Percentiles rank a stretch among this genome's conserved stretches.
phyloP scores from a whole-genome alignment of 2,113 vertebrate species.

The Nibea coibor region DNA sequence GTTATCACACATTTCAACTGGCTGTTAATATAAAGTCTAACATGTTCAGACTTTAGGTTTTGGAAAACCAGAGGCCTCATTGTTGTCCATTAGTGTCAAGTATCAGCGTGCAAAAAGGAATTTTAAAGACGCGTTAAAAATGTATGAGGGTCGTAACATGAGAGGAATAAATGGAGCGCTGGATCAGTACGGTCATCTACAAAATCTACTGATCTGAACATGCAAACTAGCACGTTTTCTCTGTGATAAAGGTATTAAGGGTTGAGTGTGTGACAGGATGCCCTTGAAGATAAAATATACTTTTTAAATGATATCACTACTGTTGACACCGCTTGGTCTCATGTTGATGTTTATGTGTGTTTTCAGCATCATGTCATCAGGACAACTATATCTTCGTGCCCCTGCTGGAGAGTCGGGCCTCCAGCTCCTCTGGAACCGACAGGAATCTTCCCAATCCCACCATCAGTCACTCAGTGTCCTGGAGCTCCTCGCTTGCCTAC shows the following conservation, averaged over 20 bases:
- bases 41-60: conserved; percentile 8
- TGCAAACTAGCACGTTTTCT: not conserved
- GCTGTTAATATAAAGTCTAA: not conserved
- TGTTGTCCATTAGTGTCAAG: conserved; percentile 65
- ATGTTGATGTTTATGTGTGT: not conserved
- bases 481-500: conserved; percentile 62
- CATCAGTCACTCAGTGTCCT: conserved; percentile 69
- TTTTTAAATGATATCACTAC: not conserved
- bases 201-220: conserved; percentile 7
- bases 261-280: not conserved
- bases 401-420: conserved; percentile 62
- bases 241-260: not conserved
- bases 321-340: not conserved
- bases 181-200: conserved; percentile 12
- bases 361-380: conserved; percentile 71
- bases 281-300: conserved; percentile 2
- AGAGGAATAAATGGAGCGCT: conserved; percentile 33
- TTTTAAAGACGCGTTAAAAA: conserved; percentile 70
- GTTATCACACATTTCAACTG: conserved; percentile 7
- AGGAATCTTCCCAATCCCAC: conserved; percentile 18
- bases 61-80: conserved; percentile 24
- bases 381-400: conserved; percentile 57
- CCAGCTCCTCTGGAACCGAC: conserved; percentile 44
- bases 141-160: conserved; percentile 69
- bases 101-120: conserved; percentile 57